phyloP scores from a whole-genome alignment of 2,113 vertebrate genomes.

The Mionectes macconnelli region DNA sequence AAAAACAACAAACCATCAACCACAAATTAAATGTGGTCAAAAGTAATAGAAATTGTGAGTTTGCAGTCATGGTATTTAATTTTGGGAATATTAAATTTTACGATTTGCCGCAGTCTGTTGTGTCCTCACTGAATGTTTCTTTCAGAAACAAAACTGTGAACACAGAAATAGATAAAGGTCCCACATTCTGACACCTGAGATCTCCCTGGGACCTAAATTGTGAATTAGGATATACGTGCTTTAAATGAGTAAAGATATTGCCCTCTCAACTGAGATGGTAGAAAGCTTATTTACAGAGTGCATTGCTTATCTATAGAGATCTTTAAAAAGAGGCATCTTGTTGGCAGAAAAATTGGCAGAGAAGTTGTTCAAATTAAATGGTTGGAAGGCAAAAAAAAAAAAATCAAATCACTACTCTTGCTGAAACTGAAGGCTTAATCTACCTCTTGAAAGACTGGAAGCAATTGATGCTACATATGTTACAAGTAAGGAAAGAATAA shows the following conservation, averaged over 20 bases:
- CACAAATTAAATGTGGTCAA: background rate
- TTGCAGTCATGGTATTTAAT: background rate
- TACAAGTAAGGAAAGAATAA: background rate
- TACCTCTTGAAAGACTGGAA: background rate
- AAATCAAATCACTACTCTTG: background rate
- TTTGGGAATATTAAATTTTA: background rate
- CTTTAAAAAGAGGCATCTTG: background rate
- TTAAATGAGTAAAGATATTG: background rate
- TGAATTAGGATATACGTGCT: background rate
- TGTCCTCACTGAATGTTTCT: background rate
- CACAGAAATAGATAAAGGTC: background rate
- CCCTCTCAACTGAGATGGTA: background rate
- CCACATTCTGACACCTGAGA: background rate
- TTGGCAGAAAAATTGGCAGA: constrained; percentile 4
- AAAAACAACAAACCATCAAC: accelerated
- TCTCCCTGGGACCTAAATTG: background rate
- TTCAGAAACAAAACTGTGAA: background rate
- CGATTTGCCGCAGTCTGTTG: accelerated
- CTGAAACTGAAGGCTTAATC: background rate
- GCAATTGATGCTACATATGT: background rate
- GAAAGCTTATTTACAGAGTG: background rate
- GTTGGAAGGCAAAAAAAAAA: background rate
- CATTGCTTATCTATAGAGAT: background rate
- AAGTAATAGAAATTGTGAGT: background rate
- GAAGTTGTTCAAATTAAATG: background rate